Conservation (phyloP, 2,888 invertebrate species). For the Acanthopleura granulata region DNA sequence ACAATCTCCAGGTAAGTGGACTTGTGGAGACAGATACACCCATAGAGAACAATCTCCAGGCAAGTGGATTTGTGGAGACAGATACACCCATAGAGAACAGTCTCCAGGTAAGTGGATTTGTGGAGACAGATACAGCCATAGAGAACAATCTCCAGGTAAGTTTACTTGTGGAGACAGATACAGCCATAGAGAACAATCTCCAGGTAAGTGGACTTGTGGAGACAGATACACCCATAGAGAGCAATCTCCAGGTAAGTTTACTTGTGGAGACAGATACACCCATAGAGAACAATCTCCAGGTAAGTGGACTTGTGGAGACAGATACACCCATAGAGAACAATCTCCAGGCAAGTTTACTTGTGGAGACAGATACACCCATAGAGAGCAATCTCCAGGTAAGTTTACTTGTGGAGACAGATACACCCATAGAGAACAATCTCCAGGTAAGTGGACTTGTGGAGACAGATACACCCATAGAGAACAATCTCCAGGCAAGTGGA, state of each 20-base stretch:
- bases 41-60: too few species aligned
- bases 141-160: neutral
- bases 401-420: neutral
- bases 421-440: neutral
- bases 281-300: neutral
- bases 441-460: neutral
- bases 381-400: too few species aligned
- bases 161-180: neutral
- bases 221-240: neutral
- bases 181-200: too few species aligned
- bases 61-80: neutral
- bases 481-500: neutral
- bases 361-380: neutral
- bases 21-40: neutral
- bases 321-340: neutral
- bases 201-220: neutral
- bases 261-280: neutral
- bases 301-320: neutral
- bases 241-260: too few species aligned
- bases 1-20: neutral
- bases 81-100: neutral
- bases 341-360: neutral
- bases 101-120: slow-evolving; percentile 1
- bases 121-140: neutral
- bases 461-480: neutral